These are phyloP conservation scores for Cheilosia vernalis DNA, from an alignment of 2,888 invertebrate species.

Conservation along the genomic window DNA sequence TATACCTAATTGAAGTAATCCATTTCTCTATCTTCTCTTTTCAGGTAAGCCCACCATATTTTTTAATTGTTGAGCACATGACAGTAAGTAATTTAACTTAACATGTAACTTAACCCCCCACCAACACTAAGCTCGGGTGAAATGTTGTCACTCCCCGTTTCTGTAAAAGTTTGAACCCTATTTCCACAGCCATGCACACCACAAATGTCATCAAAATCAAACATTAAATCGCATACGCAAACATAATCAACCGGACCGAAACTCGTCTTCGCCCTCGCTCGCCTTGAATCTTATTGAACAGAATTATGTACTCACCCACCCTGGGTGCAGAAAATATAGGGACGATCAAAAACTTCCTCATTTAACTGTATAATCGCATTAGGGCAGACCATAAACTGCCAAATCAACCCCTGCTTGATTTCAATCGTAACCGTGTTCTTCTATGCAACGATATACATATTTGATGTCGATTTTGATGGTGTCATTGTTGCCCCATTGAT, in stretches of 20 bases:
- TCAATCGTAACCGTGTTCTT: constrained; percentile 8
- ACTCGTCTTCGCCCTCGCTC: neutral
- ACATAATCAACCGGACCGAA: constrained; percentile 63
- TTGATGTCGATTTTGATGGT: constrained; percentile 35
- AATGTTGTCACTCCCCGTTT: constrained; percentile 42
- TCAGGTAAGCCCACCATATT: constrained; percentile 52
- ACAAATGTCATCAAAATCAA: constrained; percentile 64
- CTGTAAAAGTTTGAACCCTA: constrained; percentile 14
- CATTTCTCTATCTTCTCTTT: constrained; percentile 29
- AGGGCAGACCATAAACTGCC: constrained; percentile 69
- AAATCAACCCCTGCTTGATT: constrained; percentile 60
- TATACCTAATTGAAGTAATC: neutral
- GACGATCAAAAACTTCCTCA: constrained; percentile 54
- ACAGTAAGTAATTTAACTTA: constrained; percentile 48
- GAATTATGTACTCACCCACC: constrained; percentile 55
- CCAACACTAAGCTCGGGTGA: constrained; percentile 28
- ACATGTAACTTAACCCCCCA: constrained; percentile 20
- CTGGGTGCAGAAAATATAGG: neutral
- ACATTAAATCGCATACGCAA: constrained; percentile 66
- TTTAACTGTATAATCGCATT: constrained; percentile 74
- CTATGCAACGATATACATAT: neutral
- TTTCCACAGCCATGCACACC: constrained; percentile 20
- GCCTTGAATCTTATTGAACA: constrained; percentile 5
- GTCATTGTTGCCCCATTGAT: constrained; percentile 34
- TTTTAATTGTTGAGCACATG: neutral